These are phyloP conservation scores for Bimastos eiseni DNA, from an alignment of 2,888 invertebrate genomes.

Conservation along the genomic window DNA sequence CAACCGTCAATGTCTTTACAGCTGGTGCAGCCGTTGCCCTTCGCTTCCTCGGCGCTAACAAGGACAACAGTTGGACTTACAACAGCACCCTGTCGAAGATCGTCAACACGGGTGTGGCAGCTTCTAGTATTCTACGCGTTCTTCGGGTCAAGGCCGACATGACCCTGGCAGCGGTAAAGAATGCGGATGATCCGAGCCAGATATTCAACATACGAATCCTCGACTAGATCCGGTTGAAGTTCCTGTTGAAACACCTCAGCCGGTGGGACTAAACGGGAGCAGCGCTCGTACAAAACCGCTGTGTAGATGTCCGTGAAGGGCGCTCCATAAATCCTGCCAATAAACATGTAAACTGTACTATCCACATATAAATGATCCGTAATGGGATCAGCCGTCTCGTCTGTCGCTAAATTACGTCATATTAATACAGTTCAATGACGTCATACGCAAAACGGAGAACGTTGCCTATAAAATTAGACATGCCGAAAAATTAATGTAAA, in stretches of 20 bases:
- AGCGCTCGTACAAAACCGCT: too few species aligned
- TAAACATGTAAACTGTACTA: background rate
- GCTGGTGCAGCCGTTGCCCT: background rate
- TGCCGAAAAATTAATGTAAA: too few species aligned
- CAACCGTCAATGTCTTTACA: background rate
- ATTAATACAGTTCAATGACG: too few species aligned
- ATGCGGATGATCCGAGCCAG: background rate
- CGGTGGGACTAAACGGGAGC: too few species aligned
- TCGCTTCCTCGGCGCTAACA: background rate
- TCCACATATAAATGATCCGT: too few species aligned
- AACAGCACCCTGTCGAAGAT: background rate
- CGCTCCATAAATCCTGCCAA: too few species aligned
- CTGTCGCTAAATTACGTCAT: too few species aligned
- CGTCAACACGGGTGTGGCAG: background rate
- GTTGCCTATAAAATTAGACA: too few species aligned
- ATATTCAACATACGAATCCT: background rate
- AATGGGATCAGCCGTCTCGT: too few species aligned
- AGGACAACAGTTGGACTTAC: background rate
- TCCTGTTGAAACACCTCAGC: background rate
- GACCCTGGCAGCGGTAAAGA: background rate
- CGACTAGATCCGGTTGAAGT: background rate
- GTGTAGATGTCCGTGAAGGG: too few species aligned
- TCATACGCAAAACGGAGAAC: too few species aligned
- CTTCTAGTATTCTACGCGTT: background rate
- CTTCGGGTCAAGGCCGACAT: background rate